These are phyloP conservation scores for Macrotis lagotis DNA, from an alignment of 2,113 vertebrate genomes.

Conservation along the genomic window DNA sequence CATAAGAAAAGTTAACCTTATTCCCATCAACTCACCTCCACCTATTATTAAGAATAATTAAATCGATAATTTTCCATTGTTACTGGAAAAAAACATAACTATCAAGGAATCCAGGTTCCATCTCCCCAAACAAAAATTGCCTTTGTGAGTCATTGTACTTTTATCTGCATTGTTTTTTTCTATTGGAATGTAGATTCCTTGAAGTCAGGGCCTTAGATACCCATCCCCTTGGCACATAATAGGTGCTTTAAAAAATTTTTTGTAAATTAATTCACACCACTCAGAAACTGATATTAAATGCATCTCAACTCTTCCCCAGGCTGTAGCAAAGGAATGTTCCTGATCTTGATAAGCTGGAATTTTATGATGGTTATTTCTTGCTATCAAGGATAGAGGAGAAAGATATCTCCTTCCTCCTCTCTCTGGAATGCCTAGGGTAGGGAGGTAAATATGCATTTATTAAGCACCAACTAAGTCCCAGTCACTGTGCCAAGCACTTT, in stretches of 20 bases:
- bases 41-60: background rate
- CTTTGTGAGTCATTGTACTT: background rate
- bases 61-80: background rate
- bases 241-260: no score
- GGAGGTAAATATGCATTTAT: background rate
- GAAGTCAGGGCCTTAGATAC: background rate
- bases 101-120: background rate
- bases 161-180: background rate
- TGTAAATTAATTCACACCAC: no score
- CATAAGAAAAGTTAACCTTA: background rate
- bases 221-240: no score
- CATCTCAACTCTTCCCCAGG: no score
- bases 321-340: no score
- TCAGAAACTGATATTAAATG: no score
- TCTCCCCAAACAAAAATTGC: background rate
- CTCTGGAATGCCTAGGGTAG: background rate
- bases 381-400: background rate
- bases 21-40: background rate
- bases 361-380: background rate
- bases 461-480: background rate
- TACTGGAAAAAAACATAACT: background rate
- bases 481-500: background rate
- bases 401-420: background rate
- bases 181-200: background rate
- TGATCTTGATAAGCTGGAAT: no score